A percentile compares a stretch with the other conserved stretches of the same genome.
phyloP scores from a whole-genome alignment of 2,888 invertebrate genomes.

The Apodemia duryi region DNA sequence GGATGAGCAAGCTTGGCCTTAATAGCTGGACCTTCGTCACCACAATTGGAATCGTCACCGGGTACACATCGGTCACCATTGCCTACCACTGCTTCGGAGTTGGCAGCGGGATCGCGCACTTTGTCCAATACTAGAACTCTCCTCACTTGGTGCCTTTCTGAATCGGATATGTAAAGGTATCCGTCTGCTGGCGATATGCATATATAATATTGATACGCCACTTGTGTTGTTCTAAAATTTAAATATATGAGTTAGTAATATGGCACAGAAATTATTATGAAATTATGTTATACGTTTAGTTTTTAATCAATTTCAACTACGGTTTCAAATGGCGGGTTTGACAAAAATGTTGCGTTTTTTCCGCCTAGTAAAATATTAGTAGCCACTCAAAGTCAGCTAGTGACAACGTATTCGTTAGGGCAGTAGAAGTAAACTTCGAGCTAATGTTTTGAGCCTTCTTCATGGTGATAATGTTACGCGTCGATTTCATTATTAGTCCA shows the following conservation, averaged over 20 bases:
- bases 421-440: no score
- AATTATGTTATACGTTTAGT: no score
- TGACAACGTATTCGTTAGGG: no score
- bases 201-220: slow-evolving; percentile 97
- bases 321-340: no score
- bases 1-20: slow-evolving; percentile 96
- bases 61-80: slow-evolving; percentile 97
- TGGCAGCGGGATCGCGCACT: slow-evolving; percentile 89
- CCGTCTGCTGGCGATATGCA: slow-evolving; percentile 98
- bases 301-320: no score
- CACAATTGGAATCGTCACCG: slow-evolving; percentile 95
- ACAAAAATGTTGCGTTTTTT: no score
- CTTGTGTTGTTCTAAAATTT: slow-evolving; percentile 91
- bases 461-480: no score
- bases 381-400: no score
- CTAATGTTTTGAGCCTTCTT: no score
- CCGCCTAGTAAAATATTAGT: no score
- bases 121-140: slow-evolving; percentile 88
- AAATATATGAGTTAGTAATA: not conserved
- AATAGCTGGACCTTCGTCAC: slow-evolving; percentile 95
- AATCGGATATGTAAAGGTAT: slow-evolving; percentile 96
- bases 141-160: slow-evolving; percentile 93
- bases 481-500: no score
- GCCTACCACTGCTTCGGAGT: slow-evolving; percentile 92
- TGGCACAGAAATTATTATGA: not conserved